Evolutionary conservation across 2,888 invertebrate species (phyloP), one percentile per base, ranked within the genome.

Genomic region (Diploptera punctata): DNA sequence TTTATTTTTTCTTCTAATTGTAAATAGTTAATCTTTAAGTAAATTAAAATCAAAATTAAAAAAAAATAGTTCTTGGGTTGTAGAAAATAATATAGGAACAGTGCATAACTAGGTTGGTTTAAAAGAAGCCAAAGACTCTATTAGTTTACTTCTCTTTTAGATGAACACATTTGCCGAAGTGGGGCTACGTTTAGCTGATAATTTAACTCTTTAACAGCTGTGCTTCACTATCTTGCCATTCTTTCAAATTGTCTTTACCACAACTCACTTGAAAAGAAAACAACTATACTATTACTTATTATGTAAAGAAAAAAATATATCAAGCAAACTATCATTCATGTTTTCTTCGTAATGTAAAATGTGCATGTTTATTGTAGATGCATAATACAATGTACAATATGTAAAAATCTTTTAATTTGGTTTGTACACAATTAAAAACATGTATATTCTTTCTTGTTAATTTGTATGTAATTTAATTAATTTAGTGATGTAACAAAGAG

Each of bases 211-310:
- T 57, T 57, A 57, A 57, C 57, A 57, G 57, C n/a, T 57, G n/a
- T 57, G 57, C 31, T 57, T 57, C 57, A 57, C 29, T 29, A n/a
- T 57, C 57, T 57, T 57, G 57, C 57, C 57, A 57, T 57, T 57
- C 57, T n/a, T 31, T 57, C 31, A 57, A 9, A 9, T n/a, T 52
- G 24, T 16, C 26, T 57, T 21, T 16, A 3, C 29, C 16, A 29
- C 29, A 29, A 57, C n/a, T 57, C 57, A 29, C 57, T 16, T 31
- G n/a, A 29, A 57, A 5, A n/a, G n/a, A 57, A 57, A 3, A 26
- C 7, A 33, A 33, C 10, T 33, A 33, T 10, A 33, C 10, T 7
- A 33, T 33, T 33, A 33, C 10, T 33, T 52, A 16, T 52, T 24
- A 10, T 24, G 52, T 52, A 52, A 10, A 24, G 24, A 52, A 24